A percentile compares a stretch with the other conserved stretches of the same genome.
Evolutionary conservation across 2,797 vertebrate species (phyloP).

Genomic region (Cirrhinus molitorella): DNA sequence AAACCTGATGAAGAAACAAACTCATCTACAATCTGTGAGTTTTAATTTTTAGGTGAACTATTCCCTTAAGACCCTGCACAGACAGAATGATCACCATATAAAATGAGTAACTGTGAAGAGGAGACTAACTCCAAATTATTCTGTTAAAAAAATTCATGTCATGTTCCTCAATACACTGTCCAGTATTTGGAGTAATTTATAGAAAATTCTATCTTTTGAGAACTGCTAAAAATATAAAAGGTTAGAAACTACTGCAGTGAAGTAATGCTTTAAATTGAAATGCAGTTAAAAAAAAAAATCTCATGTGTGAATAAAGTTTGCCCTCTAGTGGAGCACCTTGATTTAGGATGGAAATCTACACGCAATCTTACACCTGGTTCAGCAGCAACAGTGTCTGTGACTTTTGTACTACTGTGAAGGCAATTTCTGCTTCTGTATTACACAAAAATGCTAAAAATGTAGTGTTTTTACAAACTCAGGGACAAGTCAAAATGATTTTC

Average conservation of each 20-base stretch:
- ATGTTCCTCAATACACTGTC: background rate
- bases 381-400: background rate
- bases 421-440: background rate
- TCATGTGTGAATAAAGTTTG: constrained; percentile 32
- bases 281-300: background rate
- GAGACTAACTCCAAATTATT: background rate
- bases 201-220: background rate
- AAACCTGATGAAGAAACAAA: background rate
- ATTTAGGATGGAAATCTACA: background rate
- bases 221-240: background rate
- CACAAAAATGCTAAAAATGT: background rate
- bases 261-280: constrained; percentile 9
- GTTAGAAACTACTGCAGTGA: constrained; percentile 19
- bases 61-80: background rate
- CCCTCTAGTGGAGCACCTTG: constrained; percentile 57
- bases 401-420: background rate
- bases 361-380: background rate
- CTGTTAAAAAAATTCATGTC: background rate
- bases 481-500: background rate
- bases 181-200: background rate
- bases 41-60: background rate
- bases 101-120: background rate
- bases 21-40: background rate
- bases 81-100: background rate
- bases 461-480: background rate